Base-by-base conservation (phyloP, 2,113 vertebrate genomes). In the Pithys albifrons region DNA sequence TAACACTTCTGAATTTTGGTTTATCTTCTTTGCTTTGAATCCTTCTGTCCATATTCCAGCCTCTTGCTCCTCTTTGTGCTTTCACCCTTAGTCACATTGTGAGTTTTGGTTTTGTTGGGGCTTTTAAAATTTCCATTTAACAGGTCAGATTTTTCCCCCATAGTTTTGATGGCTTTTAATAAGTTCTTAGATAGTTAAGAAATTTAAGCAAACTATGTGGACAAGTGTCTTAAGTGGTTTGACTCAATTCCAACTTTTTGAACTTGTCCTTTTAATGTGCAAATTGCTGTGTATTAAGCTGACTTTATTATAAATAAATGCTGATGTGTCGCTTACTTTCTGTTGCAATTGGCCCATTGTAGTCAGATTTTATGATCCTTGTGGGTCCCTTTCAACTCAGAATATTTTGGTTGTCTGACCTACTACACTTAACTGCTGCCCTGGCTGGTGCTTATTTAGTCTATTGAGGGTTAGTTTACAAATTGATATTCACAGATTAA, bases 61-160 rank as follows among this genome's bases (percentile, higher is more conserved):
- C 2, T 19, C 5, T 51, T 73, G 3, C 24, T 91, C 25, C 3
- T 90, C 20, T 66, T 70, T 37, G n/a, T 55, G 39, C 33, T 69
- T 91, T 86, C 67, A 28, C 19, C 57, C 45, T 29, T n/a, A 39
- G 14, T 58, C 0, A 4, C 20, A 7, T 41, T 45, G 20, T 48
- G 25, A 14, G 7, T 73, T 88, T 43, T 24, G 1, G 0, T 6
- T 59, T 80, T 91, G 9, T 37, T 16, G 5, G 1, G 13, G 24
- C 51, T 58, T 31, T 9, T 65, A 16, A 18, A 7, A 2, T 35
- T 48, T 4, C 4, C 13, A 15, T 43, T 80, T 45, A 61, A 55
- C 9, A 51, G 9, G 7, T 43, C 33, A 51, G 10, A 2, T 18
- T 66, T 64, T 28, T 4, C 1, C 3, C 5, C 25, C 1, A 0